Base-by-base conservation (phyloP, 2,113 vertebrate species). In the Trochalopteron elliotii region DNA sequence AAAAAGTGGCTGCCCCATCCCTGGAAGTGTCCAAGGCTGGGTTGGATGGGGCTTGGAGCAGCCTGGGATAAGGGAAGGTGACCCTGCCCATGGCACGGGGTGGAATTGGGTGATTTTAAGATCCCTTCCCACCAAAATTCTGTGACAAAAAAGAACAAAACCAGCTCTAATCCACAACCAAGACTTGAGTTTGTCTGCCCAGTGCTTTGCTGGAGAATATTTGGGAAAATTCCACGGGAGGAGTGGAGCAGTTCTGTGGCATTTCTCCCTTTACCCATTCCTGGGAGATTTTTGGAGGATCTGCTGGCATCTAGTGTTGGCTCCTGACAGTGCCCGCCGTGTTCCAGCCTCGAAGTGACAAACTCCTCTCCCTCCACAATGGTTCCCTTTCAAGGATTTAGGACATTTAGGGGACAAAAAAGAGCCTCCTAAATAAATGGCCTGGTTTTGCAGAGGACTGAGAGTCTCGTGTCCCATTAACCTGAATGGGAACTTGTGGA, bases 221-320 rank as follows among this genome's bases (percentile, higher is more conserved):
- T 35, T 39, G n/a, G 82, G 63, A 59, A 57, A 76, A 84, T 10
- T 57, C 57, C 53, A 11, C 5, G 0, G 0, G 2, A 53, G 64
- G 69, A 35, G 44, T 39, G 40, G 4, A 2, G 39, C 9, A 5
- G 24, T 3, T 63, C 21, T 30, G 64, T 50, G 28, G 77, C 35
- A 0, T 42, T 74, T 49, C 72, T 8, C 5, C 4, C 6, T 20
- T 59, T 6, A 3, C 20, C 57, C 20, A 0, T 31, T 6, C 56
- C 71, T 4, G 84, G 45, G 45, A 24, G 39, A 3, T 3, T 83
- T 31, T 27, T 68, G 82, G 55, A 57, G 21, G 35, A 25, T 83
- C 83, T 96, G 17, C 93, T 94, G 96, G 94, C 96, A 94, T 18
- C 96, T 97, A 93, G 94, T 33, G 92, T 90, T 80, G 87, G 85